A percentile compares a stretch with the other conserved stretches of the same genome.
Conservation (phyloP, 2,888 invertebrate genomes). For the Rhabditoides inermis region DNA sequence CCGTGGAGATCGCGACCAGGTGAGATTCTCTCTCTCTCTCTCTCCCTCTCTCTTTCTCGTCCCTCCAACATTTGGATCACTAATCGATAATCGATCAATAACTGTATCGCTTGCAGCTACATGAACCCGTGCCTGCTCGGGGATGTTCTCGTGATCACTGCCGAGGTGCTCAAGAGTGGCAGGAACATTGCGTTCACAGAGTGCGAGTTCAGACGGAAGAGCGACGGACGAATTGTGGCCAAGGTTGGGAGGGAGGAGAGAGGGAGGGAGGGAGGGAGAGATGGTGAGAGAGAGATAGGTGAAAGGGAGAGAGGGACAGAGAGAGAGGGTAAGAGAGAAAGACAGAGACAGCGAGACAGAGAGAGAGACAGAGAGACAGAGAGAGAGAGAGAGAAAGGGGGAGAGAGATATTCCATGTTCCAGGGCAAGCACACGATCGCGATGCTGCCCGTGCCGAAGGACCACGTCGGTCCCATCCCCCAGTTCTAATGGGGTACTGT, state of each 20-base stretch:
- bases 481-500: too few relatives aligned
- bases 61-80: not conserved
- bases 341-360: not conserved
- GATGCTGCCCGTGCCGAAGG: too few relatives aligned
- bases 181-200: too few relatives aligned
- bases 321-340: too few relatives aligned
- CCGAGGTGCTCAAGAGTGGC: too few relatives aligned
- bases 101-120: too few relatives aligned
- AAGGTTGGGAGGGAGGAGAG: not conserved
- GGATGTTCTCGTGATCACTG: not conserved
- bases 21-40: not conserved
- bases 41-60: slow-evolving; percentile 1
- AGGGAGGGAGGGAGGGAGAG: too few relatives aligned
- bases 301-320: too few relatives aligned
- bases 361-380: not conserved
- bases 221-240: not conserved
- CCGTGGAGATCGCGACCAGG: slow-evolving; percentile 14
- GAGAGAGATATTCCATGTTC: not conserved
- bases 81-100: slow-evolving; percentile 7
- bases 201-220: too few relatives aligned
- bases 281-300: not conserved
- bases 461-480: too few relatives aligned
- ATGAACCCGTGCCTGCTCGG: too few relatives aligned
- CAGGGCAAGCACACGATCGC: too few relatives aligned
- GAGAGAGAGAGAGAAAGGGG: slow-evolving; percentile 4